Base-by-base conservation (phyloP, 2,797 vertebrate genomes). In the Taenioides sp. region DNA sequence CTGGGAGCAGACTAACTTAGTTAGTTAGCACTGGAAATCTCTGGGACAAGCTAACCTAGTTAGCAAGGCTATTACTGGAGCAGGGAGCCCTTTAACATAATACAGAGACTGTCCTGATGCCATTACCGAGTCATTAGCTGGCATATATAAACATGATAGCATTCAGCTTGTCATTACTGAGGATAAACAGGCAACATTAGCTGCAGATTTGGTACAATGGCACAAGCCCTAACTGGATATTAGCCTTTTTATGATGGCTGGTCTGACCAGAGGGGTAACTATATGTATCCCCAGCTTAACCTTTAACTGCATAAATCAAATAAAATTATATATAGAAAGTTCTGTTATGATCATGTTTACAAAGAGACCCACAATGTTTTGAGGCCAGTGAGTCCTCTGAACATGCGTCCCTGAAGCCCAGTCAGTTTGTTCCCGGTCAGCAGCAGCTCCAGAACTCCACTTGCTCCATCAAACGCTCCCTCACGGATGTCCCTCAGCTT, bases 401-500 rank as follows among this genome's bases (percentile, higher is more conserved):
- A 98, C 95, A 96, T 95, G 68, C 95, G 93, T 0, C 97, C 96
- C 0, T 97, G 96, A 76, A 97, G 89, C 0, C 87, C 86, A 2
- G 96, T 96, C 76, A 99, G 93, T 86, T 96, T 96, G 93, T 99
- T 99, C 68, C 96, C 97, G 0, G 97, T 99, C 83, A 99, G 91
- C 81, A 98, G 92, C 80, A 99, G 91, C 84, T 99, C 97, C 90
- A 96, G 88, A 73, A 98, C 94, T 0, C 94, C 94, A 0, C 84
- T 86, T 0, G 96, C 95, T 0, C 97, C 97, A 0, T 98, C 97
- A 5, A 99, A 99, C 0, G 88, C 74, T 0, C 96, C 97, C 67
- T 98, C 97, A 0, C 95, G 94, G 59, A 99, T 93, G 80, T 99
- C 97, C 86, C 95, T 94, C 89, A 99, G 95, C 88, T 96, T 98